Base-by-base conservation (phyloP, 2,113 vertebrate species). In the Riparia riparia region DNA sequence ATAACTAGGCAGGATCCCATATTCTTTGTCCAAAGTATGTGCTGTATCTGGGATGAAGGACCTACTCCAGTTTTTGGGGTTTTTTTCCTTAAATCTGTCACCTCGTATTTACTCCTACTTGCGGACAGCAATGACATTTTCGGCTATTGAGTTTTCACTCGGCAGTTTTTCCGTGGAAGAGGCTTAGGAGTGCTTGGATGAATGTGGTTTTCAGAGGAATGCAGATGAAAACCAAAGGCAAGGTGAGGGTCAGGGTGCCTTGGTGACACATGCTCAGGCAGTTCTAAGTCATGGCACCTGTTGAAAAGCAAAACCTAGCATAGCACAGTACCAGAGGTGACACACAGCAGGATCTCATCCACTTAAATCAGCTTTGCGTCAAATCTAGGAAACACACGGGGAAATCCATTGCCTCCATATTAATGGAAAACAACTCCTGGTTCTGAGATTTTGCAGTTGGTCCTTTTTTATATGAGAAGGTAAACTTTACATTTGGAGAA, bases 171-270 rank as follows among this genome's bases (percentile, higher is more conserved):
- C 50, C 37, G 61, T 61, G 50, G 26, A 69, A 89, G 28, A 73
- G 13, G 10, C 45, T 70, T 73, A 25, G 49, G 65, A 66, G 41
- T 63, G 34, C 25, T 73, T 56, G 76, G 6, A 57, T 93, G 63
- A 85, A 86, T 41, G 41, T 56, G 68, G 21, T n/a, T 91, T 89
- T 68, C 49, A 60, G 44, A 82, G 41, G 51, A 88, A 79, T 28
- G n/a, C 4, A 28, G 42, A 18, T 37, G 57, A 50, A 72, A 86
- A 80, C 26, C 6, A 21, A 83, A 80, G 61, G 19, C 41, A 32
- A 21, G 9, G 31, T n/a, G 74, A 32, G 25, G 17, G 12, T 42
- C 57, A 31, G 5, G 32, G 82, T 44, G 32, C 42, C 56, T 41
- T 53, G 45, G 37, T 74, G 78, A 54, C n/a, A 28, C 12, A 39